Percentiles rank a stretch among this genome's conserved stretches.
Evolutionary conservation across 2,113 vertebrate genomes (phyloP).

Genomic region (Saguinus imperator): DNA sequence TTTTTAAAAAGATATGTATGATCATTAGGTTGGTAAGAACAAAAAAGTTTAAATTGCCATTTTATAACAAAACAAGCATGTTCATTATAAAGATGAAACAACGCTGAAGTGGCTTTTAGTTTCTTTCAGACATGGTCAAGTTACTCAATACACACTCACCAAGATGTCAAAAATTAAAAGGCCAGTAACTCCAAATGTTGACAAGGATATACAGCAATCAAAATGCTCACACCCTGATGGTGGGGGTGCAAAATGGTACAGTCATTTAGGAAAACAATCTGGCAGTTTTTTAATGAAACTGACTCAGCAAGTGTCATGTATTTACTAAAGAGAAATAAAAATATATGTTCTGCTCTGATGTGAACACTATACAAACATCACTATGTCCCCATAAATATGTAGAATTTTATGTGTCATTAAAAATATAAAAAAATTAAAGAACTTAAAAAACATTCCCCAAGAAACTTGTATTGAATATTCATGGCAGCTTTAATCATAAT

Average conservation of each 20-base stretch:
- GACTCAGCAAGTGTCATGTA: background rate
- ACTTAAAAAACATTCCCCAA: background rate
- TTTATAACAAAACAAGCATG: background rate
- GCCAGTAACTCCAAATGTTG: background rate
- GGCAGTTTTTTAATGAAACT: constrained; percentile 29
- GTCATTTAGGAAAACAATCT: background rate
- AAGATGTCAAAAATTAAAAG: constrained; percentile 26
- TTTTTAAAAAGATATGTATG: background rate
- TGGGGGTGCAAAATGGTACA: background rate
- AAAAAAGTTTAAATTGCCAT: constrained; percentile 8
- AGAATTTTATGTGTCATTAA: background rate
- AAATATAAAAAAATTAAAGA: background rate
- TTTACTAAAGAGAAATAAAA: constrained; percentile 23
- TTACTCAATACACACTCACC: background rate
- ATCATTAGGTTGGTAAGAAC: background rate
- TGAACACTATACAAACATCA: background rate
- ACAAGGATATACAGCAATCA: background rate
- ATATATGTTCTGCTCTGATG: background rate
- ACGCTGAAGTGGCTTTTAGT: background rate
- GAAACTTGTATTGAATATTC: background rate
- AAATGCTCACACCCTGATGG: background rate
- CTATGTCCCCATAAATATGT: background rate
- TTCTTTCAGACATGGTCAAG: background rate
- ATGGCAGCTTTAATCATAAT: background rate
- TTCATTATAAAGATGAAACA: constrained; percentile 27